A percentile compares a stretch with the other conserved stretches of the same genome.
These are phyloP conservation scores for Hydractinia symbiolongicarpus DNA, from an alignment of 30 jellyfish, hydroid and myxozoan genomes.

Conservation along the genomic window DNA sequence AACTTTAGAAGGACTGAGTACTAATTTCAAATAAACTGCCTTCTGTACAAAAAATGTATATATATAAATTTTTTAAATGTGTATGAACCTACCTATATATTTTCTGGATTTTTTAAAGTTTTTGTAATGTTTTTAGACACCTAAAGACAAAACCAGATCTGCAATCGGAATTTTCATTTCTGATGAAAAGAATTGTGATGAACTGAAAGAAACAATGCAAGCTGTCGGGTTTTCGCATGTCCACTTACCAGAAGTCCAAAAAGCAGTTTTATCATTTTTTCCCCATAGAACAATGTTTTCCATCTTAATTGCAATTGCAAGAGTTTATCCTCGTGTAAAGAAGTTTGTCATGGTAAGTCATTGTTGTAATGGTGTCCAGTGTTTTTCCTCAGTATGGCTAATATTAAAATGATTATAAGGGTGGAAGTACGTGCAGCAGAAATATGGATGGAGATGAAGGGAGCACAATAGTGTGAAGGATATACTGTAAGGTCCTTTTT, in stretches of 20 bases:
- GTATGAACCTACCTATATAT: not conserved
- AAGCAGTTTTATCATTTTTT: slow-evolving; percentile 34
- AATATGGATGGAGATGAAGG: too few species aligned
- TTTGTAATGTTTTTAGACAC: not conserved
- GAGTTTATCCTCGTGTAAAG: slow-evolving; percentile 42
- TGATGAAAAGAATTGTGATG: slow-evolving; percentile 4
- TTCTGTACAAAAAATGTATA: too few species aligned
- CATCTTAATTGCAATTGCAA: slow-evolving; percentile 29
- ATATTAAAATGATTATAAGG: too few species aligned
- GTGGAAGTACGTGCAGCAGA: too few species aligned
- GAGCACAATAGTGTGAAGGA: too few species aligned
- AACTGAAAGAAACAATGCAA: slow-evolving; percentile 12
- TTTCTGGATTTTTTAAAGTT: not conserved
- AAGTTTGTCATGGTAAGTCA: slow-evolving; percentile 32
- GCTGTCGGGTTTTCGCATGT: slow-evolving; percentile 31
- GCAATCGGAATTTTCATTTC: slow-evolving; percentile 37
- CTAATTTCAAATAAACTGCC: too few species aligned
- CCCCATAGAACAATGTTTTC: slow-evolving; percentile 39
- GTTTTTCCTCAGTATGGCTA: too few species aligned
- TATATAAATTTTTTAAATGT: not conserved
- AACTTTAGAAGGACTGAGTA: too few species aligned
- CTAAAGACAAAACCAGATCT: slow-evolving; percentile 17
- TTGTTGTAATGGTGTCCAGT: not conserved
- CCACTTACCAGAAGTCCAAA: slow-evolving; percentile 28
- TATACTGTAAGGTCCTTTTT: too few species aligned